These are phyloP conservation scores for Crioceris asparagi DNA, from an alignment of 2,888 invertebrate genomes.

Conservation along the genomic window DNA sequence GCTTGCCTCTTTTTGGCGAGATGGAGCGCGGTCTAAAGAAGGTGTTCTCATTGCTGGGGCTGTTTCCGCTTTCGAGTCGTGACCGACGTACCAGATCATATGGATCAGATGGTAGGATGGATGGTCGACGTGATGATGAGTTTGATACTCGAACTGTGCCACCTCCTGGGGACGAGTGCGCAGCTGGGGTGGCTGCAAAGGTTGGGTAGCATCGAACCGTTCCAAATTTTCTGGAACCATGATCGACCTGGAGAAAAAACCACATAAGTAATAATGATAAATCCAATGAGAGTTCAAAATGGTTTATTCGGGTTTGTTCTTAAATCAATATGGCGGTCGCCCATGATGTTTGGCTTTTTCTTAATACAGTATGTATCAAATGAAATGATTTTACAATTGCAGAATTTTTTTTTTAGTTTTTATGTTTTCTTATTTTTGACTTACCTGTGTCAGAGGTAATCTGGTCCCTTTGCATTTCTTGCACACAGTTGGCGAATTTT, in stretches of 20 bases:
- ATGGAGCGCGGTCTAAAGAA: constrained; percentile 20
- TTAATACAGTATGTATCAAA: too few species aligned
- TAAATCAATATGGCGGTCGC: too few species aligned
- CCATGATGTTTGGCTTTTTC: too few species aligned
- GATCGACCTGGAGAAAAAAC: too few species aligned
- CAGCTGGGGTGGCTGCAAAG: constrained; percentile 20
- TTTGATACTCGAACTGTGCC: constrained; percentile 51
- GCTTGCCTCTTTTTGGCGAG: constrained; percentile 31
- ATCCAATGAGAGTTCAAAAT: too few species aligned
- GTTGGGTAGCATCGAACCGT: constrained; percentile 44
- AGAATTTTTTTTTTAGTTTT: too few species aligned
- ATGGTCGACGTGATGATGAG: constrained; percentile 49
- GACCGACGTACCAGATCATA: constrained; percentile 76
- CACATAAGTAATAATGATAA: too few species aligned
- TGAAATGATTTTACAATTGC: too few species aligned
- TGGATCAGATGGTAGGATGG: constrained; percentile 63
- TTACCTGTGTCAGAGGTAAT: constrained; percentile 51
- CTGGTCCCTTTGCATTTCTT: constrained; percentile 77
- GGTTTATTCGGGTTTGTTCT: too few species aligned
- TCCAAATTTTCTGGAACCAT: constrained; percentile 49
- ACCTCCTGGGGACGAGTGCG: constrained; percentile 39
- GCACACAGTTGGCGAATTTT: constrained; percentile 68
- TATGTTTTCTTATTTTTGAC: too few species aligned
- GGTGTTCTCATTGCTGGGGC: constrained; percentile 30
- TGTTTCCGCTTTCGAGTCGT: constrained; percentile 50